These are phyloP conservation scores for Apis cerana DNA, from an alignment of 1,140 invertebrate genomes.

Conservation along the genomic window DNA sequence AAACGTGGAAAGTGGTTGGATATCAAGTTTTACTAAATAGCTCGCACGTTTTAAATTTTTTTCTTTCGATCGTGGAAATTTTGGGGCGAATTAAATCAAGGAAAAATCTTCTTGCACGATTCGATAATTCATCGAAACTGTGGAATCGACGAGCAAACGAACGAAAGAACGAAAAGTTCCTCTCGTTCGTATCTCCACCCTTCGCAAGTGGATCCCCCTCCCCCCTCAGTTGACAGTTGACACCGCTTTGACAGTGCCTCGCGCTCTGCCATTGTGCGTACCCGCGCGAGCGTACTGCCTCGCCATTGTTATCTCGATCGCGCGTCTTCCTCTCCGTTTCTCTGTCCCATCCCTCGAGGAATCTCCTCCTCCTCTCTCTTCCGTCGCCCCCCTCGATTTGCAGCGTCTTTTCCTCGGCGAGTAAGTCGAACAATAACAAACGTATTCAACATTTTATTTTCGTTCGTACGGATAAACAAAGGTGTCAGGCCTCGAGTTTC, in stretches of 20 bases:
- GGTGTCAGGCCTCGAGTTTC: too few species aligned
- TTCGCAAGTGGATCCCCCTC: not conserved
- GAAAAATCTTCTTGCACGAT: too few species aligned
- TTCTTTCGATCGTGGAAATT: too few species aligned
- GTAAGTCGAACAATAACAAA: too few species aligned
- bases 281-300: slow-evolving; percentile 43
- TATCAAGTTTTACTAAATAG: not conserved
- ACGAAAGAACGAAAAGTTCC: not conserved
- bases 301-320: slow-evolving; percentile 40
- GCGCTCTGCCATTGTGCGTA: slow-evolving; percentile 42
- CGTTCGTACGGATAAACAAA: too few species aligned
- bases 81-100: too few species aligned
- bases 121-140: too few species aligned
- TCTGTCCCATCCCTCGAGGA: not conserved
- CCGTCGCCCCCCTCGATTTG: not conserved
- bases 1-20: too few species aligned
- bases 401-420: not conserved
- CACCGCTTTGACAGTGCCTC: slow-evolving; percentile 46
- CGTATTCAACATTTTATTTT: not conserved
- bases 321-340: slow-evolving; percentile 19
- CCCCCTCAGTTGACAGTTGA: slow-evolving; percentile 42
- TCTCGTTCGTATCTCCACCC: slow-evolving; percentile 40
- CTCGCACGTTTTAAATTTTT: too few species aligned
- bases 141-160: too few species aligned
- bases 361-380: slow-evolving; percentile 7